A percentile compares a stretch with the other conserved stretches of the same genome.
Conservation (phyloP, 2,797 vertebrate species). For the Acrocephalus scirpaceus region DNA sequence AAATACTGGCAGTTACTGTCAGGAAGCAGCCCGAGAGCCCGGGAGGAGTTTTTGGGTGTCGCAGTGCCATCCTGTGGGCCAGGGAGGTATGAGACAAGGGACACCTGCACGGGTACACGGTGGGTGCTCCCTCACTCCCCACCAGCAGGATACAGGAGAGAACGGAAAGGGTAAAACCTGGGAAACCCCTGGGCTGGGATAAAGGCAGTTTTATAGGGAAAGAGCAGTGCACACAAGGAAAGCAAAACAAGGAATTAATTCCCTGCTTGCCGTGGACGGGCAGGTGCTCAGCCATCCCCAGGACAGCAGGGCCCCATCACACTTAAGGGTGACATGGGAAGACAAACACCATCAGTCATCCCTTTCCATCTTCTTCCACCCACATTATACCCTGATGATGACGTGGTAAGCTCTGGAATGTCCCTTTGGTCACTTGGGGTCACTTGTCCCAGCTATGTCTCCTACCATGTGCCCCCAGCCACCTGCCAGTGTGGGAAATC, state of each 20-base stretch:
- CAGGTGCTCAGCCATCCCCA: background rate
- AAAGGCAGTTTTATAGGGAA: background rate
- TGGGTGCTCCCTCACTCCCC: background rate
- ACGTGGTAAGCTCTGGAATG: background rate
- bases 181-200: background rate
- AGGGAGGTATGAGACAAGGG: background rate
- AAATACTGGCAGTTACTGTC: background rate
- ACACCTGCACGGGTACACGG: fast-evolving
- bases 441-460: background rate
- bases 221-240: background rate
- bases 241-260: background rate
- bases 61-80: slow-evolving; percentile 25
- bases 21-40: fast-evolving
- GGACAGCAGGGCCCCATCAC: background rate
- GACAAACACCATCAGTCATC: background rate
- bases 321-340: no score
- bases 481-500: background rate
- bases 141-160: fast-evolving
- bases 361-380: no score
- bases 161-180: background rate
- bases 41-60: background rate
- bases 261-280: background rate
- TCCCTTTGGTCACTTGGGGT: background rate
- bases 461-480: background rate
- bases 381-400: background rate